Percentiles rank a stretch among this genome's conserved stretches.
These are phyloP conservation scores for Danio aesculapii DNA, from an alignment of 2,797 vertebrate genomes.

Conservation along the genomic window DNA sequence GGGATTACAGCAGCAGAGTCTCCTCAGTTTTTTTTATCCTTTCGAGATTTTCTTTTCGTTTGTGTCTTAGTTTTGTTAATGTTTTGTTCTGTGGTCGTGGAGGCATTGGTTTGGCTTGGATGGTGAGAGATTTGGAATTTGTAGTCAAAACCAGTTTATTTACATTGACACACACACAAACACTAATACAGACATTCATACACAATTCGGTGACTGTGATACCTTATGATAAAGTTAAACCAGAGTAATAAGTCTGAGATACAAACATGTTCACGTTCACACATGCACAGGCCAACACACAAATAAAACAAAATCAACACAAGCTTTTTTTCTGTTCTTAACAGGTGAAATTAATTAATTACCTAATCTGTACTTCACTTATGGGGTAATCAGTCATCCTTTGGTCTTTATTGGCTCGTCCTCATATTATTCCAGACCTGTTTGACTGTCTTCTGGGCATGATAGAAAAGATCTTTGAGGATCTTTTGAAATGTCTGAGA, in stretches of 20 bases:
- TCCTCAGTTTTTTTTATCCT: slow-evolving; percentile 39
- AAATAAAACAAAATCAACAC: no score
- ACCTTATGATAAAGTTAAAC: no score
- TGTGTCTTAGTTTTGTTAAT: slow-evolving; percentile 35
- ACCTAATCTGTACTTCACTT: no score
- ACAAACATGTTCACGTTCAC: no score
- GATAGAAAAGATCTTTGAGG: not conserved
- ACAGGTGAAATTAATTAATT: no score
- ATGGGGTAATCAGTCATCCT: no score
- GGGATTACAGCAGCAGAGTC: slow-evolving; percentile 41
- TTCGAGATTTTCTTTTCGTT: slow-evolving; percentile 46
- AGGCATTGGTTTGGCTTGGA: slow-evolving; percentile 29
- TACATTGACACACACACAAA: slow-evolving; percentile 5
- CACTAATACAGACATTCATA: slow-evolving; percentile 33
- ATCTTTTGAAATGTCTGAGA: not conserved
- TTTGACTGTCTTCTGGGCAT: not conserved
- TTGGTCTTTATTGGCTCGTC: not conserved
- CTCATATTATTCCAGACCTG: not conserved
- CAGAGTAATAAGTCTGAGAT: no score
- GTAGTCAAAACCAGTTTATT: no score
- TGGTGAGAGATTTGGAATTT: slow-evolving; percentile 6
- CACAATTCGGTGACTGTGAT: no score
- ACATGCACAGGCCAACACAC: no score
- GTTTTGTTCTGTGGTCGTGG: slow-evolving; percentile 26
- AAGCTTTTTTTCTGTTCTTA: no score